These are phyloP conservation scores for Enteromius paludinosus DNA, from an alignment of 2,797 vertebrate genomes.

Conservation along the genomic window DNA sequence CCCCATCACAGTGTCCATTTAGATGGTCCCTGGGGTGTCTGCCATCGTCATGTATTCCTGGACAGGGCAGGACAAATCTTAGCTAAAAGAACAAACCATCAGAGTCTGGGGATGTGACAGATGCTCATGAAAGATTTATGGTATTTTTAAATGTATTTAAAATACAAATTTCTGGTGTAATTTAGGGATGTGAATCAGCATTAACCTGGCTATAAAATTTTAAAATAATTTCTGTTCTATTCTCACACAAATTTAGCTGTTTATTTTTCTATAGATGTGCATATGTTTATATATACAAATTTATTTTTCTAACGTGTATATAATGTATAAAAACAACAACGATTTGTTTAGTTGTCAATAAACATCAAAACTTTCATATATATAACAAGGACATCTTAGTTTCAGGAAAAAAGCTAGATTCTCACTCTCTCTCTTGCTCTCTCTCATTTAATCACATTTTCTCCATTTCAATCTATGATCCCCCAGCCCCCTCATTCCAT, in stretches of 20 bases:
- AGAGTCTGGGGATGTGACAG: conserved; percentile 30
- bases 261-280: not conserved
- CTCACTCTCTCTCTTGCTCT: not conserved
- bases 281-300: not conserved
- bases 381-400: not conserved
- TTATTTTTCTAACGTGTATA: not conserved
- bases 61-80: conserved; percentile 34
- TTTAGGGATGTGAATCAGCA: not conserved
- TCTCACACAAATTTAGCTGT: not conserved
- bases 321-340: too few species aligned
- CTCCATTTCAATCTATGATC: conserved; percentile 27
- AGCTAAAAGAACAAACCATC: conserved; percentile 20
- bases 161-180: conserved; percentile 14
- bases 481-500: conserved; percentile 17
- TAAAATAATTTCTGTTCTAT: too few species aligned
- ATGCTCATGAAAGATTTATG: conserved; percentile 46
- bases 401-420: not conserved
- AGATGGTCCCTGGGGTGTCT: conserved; percentile 39
- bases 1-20: conserved; percentile 40
- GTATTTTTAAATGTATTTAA: conserved; percentile 50
- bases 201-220: not conserved
- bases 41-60: conserved; percentile 11
- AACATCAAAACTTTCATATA: not conserved
- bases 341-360: too few species aligned
- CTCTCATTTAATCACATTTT: conserved; percentile 22